A percentile compares a stretch with the other conserved stretches of the same genome.
Evolutionary conservation across 2,113 vertebrate species (phyloP).

Genomic region (Amblyopsis rosae): DNA sequence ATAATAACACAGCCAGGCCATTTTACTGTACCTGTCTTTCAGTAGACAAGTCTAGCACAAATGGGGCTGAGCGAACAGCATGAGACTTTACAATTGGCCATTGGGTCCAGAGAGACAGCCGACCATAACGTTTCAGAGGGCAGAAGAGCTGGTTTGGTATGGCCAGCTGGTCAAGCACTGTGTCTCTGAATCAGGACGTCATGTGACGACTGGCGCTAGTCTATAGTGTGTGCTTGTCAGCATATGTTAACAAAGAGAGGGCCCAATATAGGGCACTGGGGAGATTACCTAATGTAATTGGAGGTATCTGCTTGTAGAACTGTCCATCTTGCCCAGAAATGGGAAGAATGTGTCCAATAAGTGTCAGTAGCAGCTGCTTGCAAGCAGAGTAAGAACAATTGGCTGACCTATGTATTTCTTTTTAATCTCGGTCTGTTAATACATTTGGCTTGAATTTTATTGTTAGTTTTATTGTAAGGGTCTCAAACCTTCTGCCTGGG

Average conservation of each 20-base stretch:
- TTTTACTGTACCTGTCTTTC: constrained; percentile 13
- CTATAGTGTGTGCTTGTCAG: constrained; percentile 38
- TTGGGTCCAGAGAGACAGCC: constrained; percentile 15
- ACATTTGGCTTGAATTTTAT: constrained; percentile 14
- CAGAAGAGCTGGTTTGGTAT: constrained; percentile 29
- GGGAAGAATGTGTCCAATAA: constrained; percentile 37
- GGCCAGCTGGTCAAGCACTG: constrained; percentile 52
- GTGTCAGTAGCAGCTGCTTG: constrained; percentile 54
- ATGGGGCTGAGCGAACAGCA: constrained; percentile 7
- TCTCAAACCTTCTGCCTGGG: too few species aligned
- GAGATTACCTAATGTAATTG: constrained; percentile 56
- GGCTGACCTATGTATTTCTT: constrained; percentile 42
- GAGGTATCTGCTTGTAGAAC: constrained; percentile 61
- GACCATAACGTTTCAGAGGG: constrained; percentile 3
- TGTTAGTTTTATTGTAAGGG: neutral
- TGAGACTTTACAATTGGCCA: constrained; percentile 24
- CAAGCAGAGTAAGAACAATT: constrained; percentile 30
- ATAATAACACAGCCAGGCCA: neutral
- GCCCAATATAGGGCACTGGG: constrained; percentile 39
- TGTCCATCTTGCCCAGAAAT: constrained; percentile 29
- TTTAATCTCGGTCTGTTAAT: constrained; percentile 16
- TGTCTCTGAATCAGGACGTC: constrained; percentile 37
- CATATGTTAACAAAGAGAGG: constrained; percentile 38
- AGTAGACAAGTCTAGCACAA: constrained; percentile 9
- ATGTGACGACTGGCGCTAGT: constrained; percentile 28